Percentiles rank a stretch among this genome's conserved stretches.
Evolutionary conservation across 2,113 vertebrate genomes (phyloP).

Genomic region (Gulo gulo): DNA sequence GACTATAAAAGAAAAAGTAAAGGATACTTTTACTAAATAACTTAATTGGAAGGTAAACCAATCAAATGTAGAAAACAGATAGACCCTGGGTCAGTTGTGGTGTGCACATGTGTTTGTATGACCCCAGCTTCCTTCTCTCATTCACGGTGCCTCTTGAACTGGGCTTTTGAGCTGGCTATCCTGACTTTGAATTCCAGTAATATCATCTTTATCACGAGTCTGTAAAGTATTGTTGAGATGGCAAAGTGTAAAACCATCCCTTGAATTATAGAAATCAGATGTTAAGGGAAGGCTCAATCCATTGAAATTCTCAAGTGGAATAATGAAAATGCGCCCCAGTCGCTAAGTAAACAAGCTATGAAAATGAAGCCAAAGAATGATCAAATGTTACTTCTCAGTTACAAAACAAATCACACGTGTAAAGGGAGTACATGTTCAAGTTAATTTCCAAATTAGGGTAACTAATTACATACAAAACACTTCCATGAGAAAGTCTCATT

Average conservation of each 20-base stretch:
- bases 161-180: background rate
- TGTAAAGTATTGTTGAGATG: background rate
- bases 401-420: background rate
- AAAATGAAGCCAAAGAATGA: background rate
- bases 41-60: background rate
- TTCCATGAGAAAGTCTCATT: background rate
- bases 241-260: background rate
- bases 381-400: background rate
- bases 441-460: background rate
- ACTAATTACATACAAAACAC: background rate
- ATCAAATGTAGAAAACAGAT: background rate
- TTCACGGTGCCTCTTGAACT: background rate
- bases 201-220: background rate
- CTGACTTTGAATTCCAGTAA: background rate
- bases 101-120: background rate
- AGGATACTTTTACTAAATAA: background rate
- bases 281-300: background rate
- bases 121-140: background rate
- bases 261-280: background rate
- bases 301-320: background rate
- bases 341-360: background rate
- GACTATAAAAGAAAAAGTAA: background rate
- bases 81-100: background rate
- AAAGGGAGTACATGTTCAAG: background rate
- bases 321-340: background rate